Percentiles rank a stretch among this genome's conserved stretches.
phyloP scores from a whole-genome alignment of 2,797 vertebrate genomes.

The Coracias cyanogaster region DNA sequence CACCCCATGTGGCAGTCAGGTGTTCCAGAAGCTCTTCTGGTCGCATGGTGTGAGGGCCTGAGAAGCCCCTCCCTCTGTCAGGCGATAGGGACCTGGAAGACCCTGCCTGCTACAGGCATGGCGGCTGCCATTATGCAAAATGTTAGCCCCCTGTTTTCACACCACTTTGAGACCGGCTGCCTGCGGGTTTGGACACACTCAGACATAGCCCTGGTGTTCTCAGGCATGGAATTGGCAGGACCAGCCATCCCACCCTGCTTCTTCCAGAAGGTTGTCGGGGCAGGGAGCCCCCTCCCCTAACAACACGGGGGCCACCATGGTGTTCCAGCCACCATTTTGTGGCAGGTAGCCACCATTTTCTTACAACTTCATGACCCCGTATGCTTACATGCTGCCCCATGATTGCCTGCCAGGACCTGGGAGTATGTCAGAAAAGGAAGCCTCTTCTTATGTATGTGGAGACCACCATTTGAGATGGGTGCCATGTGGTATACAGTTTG shows the following conservation, averaged over 20 bases:
- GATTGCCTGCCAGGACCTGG: background rate
- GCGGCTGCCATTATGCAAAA: background rate
- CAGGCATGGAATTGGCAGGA: background rate
- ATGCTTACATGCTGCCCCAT: background rate
- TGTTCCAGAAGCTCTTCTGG: background rate
- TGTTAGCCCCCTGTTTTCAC: background rate
- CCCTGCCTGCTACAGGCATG: fast-evolving
- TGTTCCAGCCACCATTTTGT: background rate
- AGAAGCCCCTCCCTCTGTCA: background rate
- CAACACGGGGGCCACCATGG: fast-evolving
- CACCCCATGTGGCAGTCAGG: background rate
- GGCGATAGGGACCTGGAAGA: background rate
- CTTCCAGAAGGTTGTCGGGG: background rate
- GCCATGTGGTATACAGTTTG: background rate
- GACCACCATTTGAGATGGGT: background rate
- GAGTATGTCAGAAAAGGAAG: background rate
- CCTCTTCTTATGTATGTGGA: fast-evolving
- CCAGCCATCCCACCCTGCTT: background rate
- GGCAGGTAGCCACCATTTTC: background rate
- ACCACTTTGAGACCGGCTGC: background rate
- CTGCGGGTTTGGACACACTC: fast-evolving
- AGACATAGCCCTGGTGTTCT: background rate
- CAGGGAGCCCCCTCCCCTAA: background rate
- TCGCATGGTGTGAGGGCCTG: fast-evolving
- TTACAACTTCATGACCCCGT: background rate